phyloP scores from a whole-genome alignment of 92 coral and sea anemone genomes.

The Montipora capitata region DNA sequence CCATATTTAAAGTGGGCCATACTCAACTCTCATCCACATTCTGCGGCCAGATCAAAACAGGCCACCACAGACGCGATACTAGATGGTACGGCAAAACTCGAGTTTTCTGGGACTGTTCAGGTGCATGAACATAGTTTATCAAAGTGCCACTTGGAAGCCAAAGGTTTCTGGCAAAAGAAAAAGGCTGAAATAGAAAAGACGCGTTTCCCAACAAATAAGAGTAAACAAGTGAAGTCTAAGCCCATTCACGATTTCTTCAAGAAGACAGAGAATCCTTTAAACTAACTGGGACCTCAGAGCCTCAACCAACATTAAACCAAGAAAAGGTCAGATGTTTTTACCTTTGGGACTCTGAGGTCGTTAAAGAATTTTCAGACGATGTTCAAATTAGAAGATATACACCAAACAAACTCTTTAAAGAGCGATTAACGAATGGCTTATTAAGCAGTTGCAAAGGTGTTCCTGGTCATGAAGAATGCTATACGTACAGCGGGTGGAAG shows the following conservation, averaged over 20 bases:
- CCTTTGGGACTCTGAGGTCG: not conserved
- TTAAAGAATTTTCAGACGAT: not conserved
- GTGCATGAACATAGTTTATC: constrained; percentile 23
- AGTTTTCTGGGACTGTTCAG: constrained; percentile 31
- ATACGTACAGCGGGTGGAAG: constrained; percentile 20
- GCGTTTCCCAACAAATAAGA: not conserved
- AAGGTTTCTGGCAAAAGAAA: not conserved
- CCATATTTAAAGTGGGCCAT: too few relatives aligned
- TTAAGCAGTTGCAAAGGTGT: constrained; percentile 7
- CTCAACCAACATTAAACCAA: not conserved
- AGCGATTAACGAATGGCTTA: too few relatives aligned
- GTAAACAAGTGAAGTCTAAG: not conserved
- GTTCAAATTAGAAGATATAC: not conserved
- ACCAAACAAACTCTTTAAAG: too few relatives aligned
- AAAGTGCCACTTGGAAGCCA: constrained; percentile 38
- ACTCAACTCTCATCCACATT: too few relatives aligned
- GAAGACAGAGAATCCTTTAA: not conserved
- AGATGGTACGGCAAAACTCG: constrained; percentile 24
- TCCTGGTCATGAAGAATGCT: constrained; percentile 20
- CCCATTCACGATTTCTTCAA: not conserved
- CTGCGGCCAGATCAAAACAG: constrained; percentile 35
- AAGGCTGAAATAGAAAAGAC: not conserved
- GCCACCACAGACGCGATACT: constrained; percentile 38
- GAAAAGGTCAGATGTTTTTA: not conserved
- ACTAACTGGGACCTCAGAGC: constrained; percentile 4